Evolutionary conservation across 2,797 vertebrate species (phyloP).

Genomic region (Pterois miles): DNA sequence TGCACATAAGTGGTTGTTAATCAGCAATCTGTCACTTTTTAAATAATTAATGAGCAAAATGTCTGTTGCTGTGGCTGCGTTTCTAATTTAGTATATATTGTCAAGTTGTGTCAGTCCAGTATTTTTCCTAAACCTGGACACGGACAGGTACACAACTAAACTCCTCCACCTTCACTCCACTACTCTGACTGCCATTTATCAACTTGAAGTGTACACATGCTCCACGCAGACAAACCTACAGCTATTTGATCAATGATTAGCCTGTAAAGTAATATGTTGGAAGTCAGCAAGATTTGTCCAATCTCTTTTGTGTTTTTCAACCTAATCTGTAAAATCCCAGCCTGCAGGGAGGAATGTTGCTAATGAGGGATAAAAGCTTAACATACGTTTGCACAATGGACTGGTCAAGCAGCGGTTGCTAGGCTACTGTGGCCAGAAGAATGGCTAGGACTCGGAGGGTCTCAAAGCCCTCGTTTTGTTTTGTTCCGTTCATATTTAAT

Average conservation of each 20-base stretch:
- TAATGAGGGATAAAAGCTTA: slow-evolving; percentile 87
- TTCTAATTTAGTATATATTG: not conserved
- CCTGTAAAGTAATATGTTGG: slow-evolving; percentile 84
- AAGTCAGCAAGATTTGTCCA: slow-evolving; percentile 86
- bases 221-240: slow-evolving; percentile 68
- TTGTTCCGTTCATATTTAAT: slow-evolving; percentile 88
- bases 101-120: not conserved
- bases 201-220: slow-evolving; percentile 65
- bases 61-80: not conserved
- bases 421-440: slow-evolving; percentile 86
- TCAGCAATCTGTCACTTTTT: slow-evolving; percentile 22
- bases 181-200: slow-evolving; percentile 64
- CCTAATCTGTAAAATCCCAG: slow-evolving; percentile 89
- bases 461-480: slow-evolving; percentile 87
- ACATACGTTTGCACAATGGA: slow-evolving; percentile 85
- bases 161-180: slow-evolving; percentile 40
- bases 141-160: slow-evolving; percentile 34
- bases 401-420: slow-evolving; percentile 87
- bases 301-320: slow-evolving; percentile 83
- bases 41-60: slow-evolving; percentile 1
- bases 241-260: slow-evolving; percentile 82
- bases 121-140: slow-evolving; percentile 14
- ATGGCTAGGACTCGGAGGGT: slow-evolving; percentile 81
- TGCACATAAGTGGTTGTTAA: slow-evolving; percentile 1
- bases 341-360: slow-evolving; percentile 83